Evolutionary conservation across 2,113 vertebrate genomes (phyloP).

Genomic region (Uria aalge): DNA sequence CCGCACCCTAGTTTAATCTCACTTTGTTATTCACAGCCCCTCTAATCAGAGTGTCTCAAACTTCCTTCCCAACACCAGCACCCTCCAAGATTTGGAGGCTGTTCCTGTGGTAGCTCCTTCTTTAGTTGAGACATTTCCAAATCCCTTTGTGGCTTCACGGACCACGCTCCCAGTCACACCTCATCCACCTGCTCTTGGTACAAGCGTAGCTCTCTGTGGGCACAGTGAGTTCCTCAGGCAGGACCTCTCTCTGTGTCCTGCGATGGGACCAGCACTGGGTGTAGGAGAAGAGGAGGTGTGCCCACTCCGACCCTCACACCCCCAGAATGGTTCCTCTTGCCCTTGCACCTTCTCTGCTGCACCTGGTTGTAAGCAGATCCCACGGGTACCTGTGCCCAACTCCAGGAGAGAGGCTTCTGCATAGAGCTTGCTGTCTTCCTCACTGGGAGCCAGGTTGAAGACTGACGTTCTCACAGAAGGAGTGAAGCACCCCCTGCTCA

Average conservation of each 20-base stretch:
- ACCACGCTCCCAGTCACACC: not conserved
- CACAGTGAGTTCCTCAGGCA: not conserved
- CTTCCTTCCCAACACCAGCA: not conserved
- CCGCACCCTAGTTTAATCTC: not conserved
- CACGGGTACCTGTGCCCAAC: conserved; percentile 49
- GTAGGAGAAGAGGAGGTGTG: not conserved
- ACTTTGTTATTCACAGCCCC: not conserved
- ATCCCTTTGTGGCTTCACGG: not conserved
- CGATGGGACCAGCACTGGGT: not conserved
- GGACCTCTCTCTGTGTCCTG: fast-evolving
- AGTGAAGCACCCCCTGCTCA: conserved; percentile 58
- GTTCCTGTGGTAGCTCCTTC: not conserved
- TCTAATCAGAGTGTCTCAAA: not conserved
- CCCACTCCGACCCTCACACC: not conserved
- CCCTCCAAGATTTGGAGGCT: not conserved
- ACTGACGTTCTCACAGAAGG: conserved; percentile 22
- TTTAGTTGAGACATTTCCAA: not conserved
- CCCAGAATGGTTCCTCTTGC: not conserved
- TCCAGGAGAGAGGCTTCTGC: conserved; percentile 57
- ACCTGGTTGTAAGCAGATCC: not conserved
- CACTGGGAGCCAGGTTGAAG: conserved; percentile 6
- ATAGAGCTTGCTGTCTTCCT: not conserved
- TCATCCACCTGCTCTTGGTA: not conserved
- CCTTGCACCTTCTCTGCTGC: not conserved
- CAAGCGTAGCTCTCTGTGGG: not conserved